Percentiles rank a stretch among this genome's conserved stretches.
Evolutionary conservation across 2,888 invertebrate species (phyloP).

Genomic region (Amblyteles armatorius): DNA sequence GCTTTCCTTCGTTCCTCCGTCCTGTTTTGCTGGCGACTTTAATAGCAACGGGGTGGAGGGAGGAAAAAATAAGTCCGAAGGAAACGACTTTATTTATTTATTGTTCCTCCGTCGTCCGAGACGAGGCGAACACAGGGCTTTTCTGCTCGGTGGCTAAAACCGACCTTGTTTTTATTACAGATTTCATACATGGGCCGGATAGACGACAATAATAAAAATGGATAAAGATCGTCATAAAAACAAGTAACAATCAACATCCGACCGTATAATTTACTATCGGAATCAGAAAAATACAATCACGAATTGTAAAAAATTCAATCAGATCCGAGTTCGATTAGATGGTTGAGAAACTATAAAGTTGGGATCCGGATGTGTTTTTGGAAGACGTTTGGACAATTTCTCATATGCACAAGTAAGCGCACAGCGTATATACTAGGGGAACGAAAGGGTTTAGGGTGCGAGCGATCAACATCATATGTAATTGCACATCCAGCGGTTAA

Average conservation of each 20-base stretch:
- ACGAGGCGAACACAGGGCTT: not conserved
- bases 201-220: not conserved
- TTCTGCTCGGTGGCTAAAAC: not conserved
- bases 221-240: not conserved
- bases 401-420: not conserved
- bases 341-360: not conserved
- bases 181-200: not conserved
- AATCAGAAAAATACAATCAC: not conserved
- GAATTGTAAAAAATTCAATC: not conserved
- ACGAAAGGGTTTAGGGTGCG: not conserved
- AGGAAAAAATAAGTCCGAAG: conserved; percentile 30
- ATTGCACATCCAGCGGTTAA: not conserved
- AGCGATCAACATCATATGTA: conserved; percentile 24
- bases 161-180: not conserved
- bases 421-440: not conserved
- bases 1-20: conserved; percentile 19
- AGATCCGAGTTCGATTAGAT: not conserved
- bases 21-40: conserved; percentile 41
- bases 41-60: conserved; percentile 29
- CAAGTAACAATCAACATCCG: not conserved
- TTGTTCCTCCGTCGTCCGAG: not conserved
- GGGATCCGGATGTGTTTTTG: not conserved
- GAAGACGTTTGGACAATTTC: not conserved
- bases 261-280: not conserved
- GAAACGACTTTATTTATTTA: conserved; percentile 55